These are phyloP conservation scores for Parotocinclus haroldoi DNA, from an alignment of 2,797 vertebrate species.

Conservation along the genomic window DNA sequence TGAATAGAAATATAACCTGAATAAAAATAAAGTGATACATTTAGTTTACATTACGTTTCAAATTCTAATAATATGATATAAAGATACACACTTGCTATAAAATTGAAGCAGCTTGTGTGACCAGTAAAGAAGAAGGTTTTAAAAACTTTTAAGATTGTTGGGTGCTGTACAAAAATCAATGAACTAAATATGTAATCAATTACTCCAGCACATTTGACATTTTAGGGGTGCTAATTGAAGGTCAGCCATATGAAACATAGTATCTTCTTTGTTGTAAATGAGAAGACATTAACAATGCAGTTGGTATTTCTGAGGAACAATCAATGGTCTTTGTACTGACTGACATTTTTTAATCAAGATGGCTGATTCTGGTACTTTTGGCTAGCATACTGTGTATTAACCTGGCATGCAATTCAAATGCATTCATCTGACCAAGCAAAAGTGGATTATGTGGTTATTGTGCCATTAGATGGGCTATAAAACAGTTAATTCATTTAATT, in stretches of 20 bases:
- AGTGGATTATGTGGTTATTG: no score
- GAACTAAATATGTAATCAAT: slow-evolving; percentile 8
- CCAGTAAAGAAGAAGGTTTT: no score
- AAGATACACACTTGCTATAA: no score
- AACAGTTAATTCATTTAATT: no score
- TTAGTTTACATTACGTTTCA: no score
- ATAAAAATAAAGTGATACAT: no score
- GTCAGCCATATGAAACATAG: slow-evolving; percentile 32
- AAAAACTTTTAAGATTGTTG: background rate
- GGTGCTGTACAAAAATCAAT: slow-evolving; percentile 24
- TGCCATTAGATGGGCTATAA: no score
- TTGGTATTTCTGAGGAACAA: slow-evolving; percentile 40
- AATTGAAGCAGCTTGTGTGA: no score
- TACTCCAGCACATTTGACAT: slow-evolving; percentile 34
- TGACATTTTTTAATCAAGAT: slow-evolving; percentile 12
- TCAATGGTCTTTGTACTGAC: slow-evolving; percentile 26
- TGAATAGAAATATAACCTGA: no score
- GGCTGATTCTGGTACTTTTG: slow-evolving; percentile 15
- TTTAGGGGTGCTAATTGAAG: slow-evolving; percentile 44
- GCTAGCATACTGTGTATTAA: background rate
- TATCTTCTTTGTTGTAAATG: slow-evolving; percentile 32
- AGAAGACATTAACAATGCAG: slow-evolving; percentile 24
- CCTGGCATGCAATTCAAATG: no score
- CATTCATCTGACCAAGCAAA: no score
- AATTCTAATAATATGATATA: no score